Conservation (phyloP, 1,140 invertebrate species). For the Pollicipes pollicipes region DNA sequence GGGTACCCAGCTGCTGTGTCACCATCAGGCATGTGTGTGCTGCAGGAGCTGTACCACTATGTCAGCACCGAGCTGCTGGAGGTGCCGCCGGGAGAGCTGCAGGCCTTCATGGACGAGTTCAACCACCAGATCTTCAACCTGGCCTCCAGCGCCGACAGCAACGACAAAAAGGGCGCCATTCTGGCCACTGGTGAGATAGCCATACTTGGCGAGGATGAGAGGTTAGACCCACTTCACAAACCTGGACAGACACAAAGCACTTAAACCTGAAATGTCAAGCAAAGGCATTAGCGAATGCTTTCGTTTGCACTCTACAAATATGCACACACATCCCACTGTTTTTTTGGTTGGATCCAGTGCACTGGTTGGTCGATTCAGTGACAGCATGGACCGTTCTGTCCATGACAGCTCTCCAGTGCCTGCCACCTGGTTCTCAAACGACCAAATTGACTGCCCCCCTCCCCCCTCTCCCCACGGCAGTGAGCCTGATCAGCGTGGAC, state of each 20-base stretch:
- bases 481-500: slow-evolving; percentile 78
- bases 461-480: too few relatives aligned
- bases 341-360: neutral
- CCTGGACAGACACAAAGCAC: neutral
- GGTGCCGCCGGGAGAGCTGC: slow-evolving; percentile 75
- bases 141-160: slow-evolving; percentile 77
- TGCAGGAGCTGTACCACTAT: slow-evolving; percentile 59
- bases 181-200: slow-evolving; percentile 64
- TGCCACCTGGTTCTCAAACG: slow-evolving; percentile 4
- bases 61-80: slow-evolving; percentile 78
- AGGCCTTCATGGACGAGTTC: slow-evolving; percentile 80
- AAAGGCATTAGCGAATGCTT: too few relatives aligned
- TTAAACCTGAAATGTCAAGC: neutral
- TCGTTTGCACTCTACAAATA: too few relatives aligned
- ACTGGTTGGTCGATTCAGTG: neutral
- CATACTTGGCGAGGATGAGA: neutral
- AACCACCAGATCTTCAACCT: slow-evolving; percentile 91
- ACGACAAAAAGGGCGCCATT: slow-evolving; percentile 89
- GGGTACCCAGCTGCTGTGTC: too few relatives aligned
- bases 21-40: too few relatives aligned
- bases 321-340: too few relatives aligned
- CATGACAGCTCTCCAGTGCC: neutral
- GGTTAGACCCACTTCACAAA: neutral
- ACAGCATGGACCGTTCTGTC: neutral
- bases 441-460: too few relatives aligned